phyloP scores from a whole-genome alignment of 64 coral and sea anemone genomes.

The Pachyseris speciosa region DNA sequence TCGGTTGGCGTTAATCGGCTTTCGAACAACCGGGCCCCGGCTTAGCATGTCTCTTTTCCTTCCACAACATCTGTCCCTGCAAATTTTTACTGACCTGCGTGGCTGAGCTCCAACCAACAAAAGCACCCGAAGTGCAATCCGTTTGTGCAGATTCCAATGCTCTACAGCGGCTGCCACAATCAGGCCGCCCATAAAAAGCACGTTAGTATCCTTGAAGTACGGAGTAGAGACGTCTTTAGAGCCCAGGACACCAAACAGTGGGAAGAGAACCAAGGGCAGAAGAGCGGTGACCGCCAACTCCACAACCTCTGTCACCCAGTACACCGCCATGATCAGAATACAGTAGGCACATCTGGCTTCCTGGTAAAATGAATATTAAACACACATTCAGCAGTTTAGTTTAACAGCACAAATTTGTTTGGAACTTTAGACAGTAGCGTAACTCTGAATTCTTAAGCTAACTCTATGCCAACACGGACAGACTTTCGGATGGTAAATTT shows the following conservation, averaged over 20 bases:
- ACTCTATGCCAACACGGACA: too few species aligned
- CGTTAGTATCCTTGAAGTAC: conserved; percentile 96
- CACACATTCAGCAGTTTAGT: background rate
- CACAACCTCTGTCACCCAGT: conserved; percentile 96
- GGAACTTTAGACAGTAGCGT: too few species aligned
- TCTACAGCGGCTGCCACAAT: conserved; percentile 93
- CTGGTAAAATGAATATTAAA: conserved; percentile 9
- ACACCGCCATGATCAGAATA: conserved; percentile 90
- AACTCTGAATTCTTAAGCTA: too few species aligned
- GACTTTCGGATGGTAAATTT: too few species aligned
- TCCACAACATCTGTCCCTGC: background rate
- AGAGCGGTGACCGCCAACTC: conserved; percentile 91
- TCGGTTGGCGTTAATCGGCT: too few species aligned
- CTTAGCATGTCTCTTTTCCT: background rate
- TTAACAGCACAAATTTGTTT: too few species aligned
- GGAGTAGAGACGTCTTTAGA: conserved; percentile 84
- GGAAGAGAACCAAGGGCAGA: conserved; percentile 87
- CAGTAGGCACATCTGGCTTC: conserved; percentile 89
- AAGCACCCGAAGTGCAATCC: conserved; percentile 85
- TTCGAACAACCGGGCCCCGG: too few species aligned
- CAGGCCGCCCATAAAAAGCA: conserved; percentile 86
- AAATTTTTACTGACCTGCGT: conserved; percentile 67
- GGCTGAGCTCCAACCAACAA: conserved; percentile 87
- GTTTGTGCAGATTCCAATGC: conserved; percentile 90
- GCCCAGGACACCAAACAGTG: conserved; percentile 83